Conservation (phyloP, 2,797 vertebrate genomes). For the Lepilemur septentrionalis region DNA sequence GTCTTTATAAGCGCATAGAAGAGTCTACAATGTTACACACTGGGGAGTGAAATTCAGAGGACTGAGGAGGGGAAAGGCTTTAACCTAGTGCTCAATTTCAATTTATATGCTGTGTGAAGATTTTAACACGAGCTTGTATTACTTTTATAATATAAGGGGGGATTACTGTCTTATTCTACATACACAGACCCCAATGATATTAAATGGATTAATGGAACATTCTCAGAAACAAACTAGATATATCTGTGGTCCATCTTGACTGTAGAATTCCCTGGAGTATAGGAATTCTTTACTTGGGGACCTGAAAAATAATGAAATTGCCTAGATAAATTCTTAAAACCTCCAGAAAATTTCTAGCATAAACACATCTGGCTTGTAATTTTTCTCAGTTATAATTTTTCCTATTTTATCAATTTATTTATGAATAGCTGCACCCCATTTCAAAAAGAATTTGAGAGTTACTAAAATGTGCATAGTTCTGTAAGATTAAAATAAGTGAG, state of each 20-base stretch:
- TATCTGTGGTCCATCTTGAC: neutral
- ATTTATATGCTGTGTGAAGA: neutral
- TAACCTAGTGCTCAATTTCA: neutral
- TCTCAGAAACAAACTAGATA: neutral
- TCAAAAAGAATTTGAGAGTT: neutral
- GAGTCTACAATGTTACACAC: neutral
- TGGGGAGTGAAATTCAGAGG: neutral
- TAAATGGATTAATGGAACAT: neutral
- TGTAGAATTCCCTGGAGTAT: neutral
- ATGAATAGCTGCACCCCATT: neutral
- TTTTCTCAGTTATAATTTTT: slow-evolving; percentile 18
- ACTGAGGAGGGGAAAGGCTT: neutral
- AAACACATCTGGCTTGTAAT: neutral
- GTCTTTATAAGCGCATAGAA: neutral
- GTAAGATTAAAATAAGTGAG: neutral
- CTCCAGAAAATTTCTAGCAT: neutral
- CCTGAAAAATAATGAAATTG: neutral
- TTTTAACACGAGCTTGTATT: neutral
- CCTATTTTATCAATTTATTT: neutral
- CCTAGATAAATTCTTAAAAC: neutral
- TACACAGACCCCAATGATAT: neutral
- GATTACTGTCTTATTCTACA: neutral
- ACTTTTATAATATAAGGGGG: slow-evolving; percentile 2
- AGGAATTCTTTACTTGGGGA: neutral
- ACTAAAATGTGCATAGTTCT: neutral